Evolutionary conservation across 1,140 invertebrate species (phyloP).

Genomic region (Drosophila ohnishii): DNA sequence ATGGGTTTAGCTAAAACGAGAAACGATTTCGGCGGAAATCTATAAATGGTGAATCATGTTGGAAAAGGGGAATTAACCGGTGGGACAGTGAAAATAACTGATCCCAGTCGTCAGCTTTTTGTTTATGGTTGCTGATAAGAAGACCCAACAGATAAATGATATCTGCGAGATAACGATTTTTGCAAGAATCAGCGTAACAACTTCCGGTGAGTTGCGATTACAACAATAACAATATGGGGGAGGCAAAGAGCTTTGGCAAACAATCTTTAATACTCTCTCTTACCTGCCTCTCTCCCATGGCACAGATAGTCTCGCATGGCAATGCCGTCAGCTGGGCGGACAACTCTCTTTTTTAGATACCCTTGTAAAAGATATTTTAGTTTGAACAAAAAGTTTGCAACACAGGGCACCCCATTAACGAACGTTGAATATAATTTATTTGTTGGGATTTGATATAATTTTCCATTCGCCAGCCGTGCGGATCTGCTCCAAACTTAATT

Average conservation of each 20-base stretch:
- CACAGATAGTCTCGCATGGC: constrained; percentile 16
- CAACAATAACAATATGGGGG: constrained; percentile 22
- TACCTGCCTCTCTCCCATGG: constrained; percentile 3
- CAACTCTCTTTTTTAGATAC: constrained; percentile 13
- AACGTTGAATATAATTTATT: too few species aligned
- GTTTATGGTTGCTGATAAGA: constrained; percentile 49
- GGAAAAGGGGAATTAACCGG: constrained; percentile 50
- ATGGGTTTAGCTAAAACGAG: constrained; percentile 30
- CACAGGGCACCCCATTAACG: background rate
- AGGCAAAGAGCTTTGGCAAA: background rate
- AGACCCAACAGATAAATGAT: constrained; percentile 48
- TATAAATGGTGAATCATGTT: constrained; percentile 52
- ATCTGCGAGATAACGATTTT: constrained; percentile 37
- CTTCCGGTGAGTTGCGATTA: constrained; percentile 51
- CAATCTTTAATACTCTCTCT: background rate
- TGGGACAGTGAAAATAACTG: constrained; percentile 19
- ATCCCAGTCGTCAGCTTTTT: constrained; percentile 49
- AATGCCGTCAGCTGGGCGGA: constrained; percentile 40
- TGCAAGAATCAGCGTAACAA: constrained; percentile 57
- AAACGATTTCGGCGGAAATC: constrained; percentile 49
- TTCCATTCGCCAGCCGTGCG: too few species aligned
- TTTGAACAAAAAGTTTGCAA: background rate
- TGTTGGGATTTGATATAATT: too few species aligned
- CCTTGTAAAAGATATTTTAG: background rate
- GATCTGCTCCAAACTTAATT: background rate